These are phyloP conservation scores for Tiliqua scincoides DNA, from an alignment of 2,113 vertebrate genomes.

Conservation along the genomic window DNA sequence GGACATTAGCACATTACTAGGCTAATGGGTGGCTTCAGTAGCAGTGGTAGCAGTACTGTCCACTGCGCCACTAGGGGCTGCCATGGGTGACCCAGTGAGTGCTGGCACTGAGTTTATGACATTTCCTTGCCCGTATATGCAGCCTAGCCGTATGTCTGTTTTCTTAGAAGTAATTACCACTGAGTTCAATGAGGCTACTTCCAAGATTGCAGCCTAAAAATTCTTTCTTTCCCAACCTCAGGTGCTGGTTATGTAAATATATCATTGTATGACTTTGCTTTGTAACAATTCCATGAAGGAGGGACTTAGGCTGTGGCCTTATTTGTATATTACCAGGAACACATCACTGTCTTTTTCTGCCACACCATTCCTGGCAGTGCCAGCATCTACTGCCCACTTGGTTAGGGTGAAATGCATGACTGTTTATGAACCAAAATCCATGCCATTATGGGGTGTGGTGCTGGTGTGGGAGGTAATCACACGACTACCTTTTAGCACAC, in stretches of 20 bases:
- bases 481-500: background rate
- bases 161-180: background rate
- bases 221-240: background rate
- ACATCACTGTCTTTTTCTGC: no score
- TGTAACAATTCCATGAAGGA: background rate
- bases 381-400: background rate
- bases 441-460: background rate
- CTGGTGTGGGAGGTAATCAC: background rate
- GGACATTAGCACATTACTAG: no score
- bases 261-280: background rate
- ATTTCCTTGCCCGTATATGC: background rate
- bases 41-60: no score
- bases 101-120: no score
- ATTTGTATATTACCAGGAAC: background rate
- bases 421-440: background rate
- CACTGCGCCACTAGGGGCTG: no score
- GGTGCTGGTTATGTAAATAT: background rate
- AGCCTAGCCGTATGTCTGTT: background rate
- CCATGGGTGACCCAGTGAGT: no score
- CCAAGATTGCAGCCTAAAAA: background rate
- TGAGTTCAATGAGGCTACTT: background rate
- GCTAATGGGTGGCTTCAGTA: no score
- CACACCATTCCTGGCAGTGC: no score
- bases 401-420: background rate
- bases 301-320: background rate